Base-by-base conservation (phyloP, 2,888 invertebrate species). In the Nomada fabriciana region DNA sequence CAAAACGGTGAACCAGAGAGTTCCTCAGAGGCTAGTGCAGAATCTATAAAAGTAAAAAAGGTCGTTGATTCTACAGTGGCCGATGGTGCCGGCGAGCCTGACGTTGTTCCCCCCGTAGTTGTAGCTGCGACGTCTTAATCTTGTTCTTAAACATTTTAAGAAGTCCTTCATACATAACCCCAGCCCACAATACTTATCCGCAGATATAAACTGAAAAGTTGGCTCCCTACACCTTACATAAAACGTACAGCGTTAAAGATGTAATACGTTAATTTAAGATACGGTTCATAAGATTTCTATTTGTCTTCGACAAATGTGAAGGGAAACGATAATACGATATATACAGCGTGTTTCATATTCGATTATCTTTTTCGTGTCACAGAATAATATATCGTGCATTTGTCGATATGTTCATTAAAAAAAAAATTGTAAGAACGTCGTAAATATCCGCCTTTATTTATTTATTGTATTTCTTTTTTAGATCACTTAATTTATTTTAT, bases 81-180 rank as follows among this genome's bases (percentile, higher is more conserved):
- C 63, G 94, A 94, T 55, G 92, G 91, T 79, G 90, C 92, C 73
- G 93, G 91, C 74, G 94, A 93, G 87, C 88, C 93, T 60, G 93
- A 94, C 36, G 93, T 93, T 83, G 93, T 93, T 82, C 92, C 93
- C 75, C 90, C 93, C 36, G 92, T 93, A 81, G 93, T 92, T 67
- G 93, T 93, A 78, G 93, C 92, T 74, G 94, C 94, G 86, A 93
- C 93, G 90, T 94, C 94, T 89, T 94, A 94, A 94, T 93, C 90
- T 90, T 90, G 85, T 88, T 87, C 89, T 87, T 73, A 89, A 88
- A 90, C 88, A 86, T 86, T 88, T 90, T 90, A 90, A 88, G 84
- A 82, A 89, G 86, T 86, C 89, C 91, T 90, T 90, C 90, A 91
- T 92, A 90, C 92, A 91, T 91, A 91, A 91, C 86, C 91, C 91